Evolutionary conservation across 2,888 invertebrate species (phyloP), one percentile per base, ranked within the genome.

Genomic region (Polyommatus icarus): DNA sequence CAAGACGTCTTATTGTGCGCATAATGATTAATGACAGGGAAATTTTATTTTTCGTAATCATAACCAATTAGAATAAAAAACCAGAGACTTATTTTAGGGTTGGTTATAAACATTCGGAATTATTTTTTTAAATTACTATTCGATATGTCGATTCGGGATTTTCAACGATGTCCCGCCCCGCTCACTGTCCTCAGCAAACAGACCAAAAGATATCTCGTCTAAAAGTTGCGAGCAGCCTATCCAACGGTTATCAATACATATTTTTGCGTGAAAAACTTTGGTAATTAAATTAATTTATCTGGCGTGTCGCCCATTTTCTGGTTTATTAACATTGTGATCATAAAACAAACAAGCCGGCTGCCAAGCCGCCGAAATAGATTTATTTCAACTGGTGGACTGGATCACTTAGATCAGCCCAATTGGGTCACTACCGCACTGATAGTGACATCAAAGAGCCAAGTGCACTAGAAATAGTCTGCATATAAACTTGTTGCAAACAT

Each of bases 321-420:
- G n/a, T 50, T 75, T 75, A 73, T 50, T 24, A 75, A 75, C 50
- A 75, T 75, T 75, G 75, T 50, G 75, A 75, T 54, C 54, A 75
- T 29, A 75, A 46, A 75, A 20, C 46, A 50, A 75, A 46, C 73
- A 67, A 29, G 29, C 67, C 29, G 73, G 32, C 29, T 75, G 75
- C 75, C 75, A 75, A 75, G 36, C 40, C 54, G 32, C 29, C 15
- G 12, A 50, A 75, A 75, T 75, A 75, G 75, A 50, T 46, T 40
- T 72, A 72, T 20, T 73, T 10, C 40, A 46, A 73, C 73, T 46
- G 73, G 73, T 73, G 73, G 20, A 73, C 73, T 46, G 73, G 73
- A 73, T 36, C 73, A 40, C 73, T 73, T 24, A n/a, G 36, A 73
- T 73, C 46, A 24, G 24, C 50, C 15, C 46, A 75, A 75, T 75